Base-by-base conservation (phyloP, 2,113 vertebrate genomes). In the Noturus placidus region DNA sequence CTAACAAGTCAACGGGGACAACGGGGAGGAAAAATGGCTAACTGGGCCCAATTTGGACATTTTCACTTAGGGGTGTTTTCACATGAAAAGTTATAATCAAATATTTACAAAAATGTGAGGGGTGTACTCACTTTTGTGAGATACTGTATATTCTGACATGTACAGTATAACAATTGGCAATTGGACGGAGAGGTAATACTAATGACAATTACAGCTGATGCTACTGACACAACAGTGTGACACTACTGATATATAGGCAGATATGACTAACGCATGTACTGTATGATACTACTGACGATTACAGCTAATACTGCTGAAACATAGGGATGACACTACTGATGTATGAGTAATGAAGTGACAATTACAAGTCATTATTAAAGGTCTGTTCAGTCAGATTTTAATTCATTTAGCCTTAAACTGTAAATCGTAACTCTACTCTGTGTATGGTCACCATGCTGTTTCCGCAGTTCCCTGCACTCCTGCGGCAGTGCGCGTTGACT, bases 401-500 rank as follows among this genome's bases (percentile, higher is more conserved):
- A 74, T 19, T 79, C 15, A 7, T 54, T 79, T 33, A 56, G 30
- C 78, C 30, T 17, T 38, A 25, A 35, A 61, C 33, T 42, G 0
- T 27, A 61, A 25, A 61, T 35, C 30, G 22, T 81, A 19, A 81
- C 10, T 33, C 50, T 2, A 56, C n/a, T 19, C 0, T 63, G 20
- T 56, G 13, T 74, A n/a, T 25, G 46, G 0, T 42, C 61, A 20
- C 65, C 50, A 38, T 15, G 0, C 13, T 84, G 61, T 70, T 80
- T 77, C 35, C 11, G 4, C 88, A 96, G 95, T 91, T 0, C 95
- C 95, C 11, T 96, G 95, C 35, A 92, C 92, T 27, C 95, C 95
- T 52, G 25, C 79, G 6, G 88, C 91, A 1, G 91, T 96, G 81
- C 86, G n/a, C 0, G 38, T 85, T 76, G 67, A 89, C 15, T 95